A percentile compares a stretch with the other conserved stretches of the same genome.
phyloP scores from a whole-genome alignment of 2,888 invertebrate species.

The Thera britannica region DNA sequence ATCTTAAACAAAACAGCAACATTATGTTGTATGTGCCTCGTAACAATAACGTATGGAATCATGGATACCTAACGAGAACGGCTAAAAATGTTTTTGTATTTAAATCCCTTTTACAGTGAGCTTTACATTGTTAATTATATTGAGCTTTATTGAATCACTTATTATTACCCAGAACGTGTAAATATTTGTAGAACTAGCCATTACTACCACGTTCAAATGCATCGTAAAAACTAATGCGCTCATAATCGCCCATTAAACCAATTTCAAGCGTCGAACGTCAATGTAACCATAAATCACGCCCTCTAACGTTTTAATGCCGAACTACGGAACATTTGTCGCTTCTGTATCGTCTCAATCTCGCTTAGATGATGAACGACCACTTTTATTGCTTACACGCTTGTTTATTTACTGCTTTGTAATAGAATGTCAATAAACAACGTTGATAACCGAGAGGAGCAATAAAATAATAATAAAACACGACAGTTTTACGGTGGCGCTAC shows the following conservation, averaged over 20 bases:
- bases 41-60: no score
- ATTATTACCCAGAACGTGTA: conserved; percentile 61
- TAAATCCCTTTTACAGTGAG: not conserved
- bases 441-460: conserved; percentile 64
- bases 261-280: conserved; percentile 70
- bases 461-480: conserved; percentile 70
- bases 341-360: conserved; percentile 73
- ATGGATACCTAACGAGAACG: no score
- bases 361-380: conserved; percentile 68
- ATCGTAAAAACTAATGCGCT: conserved; percentile 73
- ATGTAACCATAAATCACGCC: conserved; percentile 73
- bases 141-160: conserved; percentile 49
- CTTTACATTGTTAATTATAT: conserved; percentile 29
- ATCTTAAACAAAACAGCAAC: no score
- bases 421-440: conserved; percentile 74
- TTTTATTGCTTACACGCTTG: conserved; percentile 74
- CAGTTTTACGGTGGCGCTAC: conserved; percentile 57
- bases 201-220: conserved; percentile 72
- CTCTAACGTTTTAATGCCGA: conserved; percentile 65
- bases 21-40: no score
- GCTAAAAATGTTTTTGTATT: not conserved
- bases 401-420: conserved; percentile 76
- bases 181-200: conserved; percentile 70
- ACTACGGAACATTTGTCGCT: conserved; percentile 66
- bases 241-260: conserved; percentile 70